Base-by-base conservation (phyloP, 2,797 vertebrate genomes). In the Propithecus deckenii region DNA sequence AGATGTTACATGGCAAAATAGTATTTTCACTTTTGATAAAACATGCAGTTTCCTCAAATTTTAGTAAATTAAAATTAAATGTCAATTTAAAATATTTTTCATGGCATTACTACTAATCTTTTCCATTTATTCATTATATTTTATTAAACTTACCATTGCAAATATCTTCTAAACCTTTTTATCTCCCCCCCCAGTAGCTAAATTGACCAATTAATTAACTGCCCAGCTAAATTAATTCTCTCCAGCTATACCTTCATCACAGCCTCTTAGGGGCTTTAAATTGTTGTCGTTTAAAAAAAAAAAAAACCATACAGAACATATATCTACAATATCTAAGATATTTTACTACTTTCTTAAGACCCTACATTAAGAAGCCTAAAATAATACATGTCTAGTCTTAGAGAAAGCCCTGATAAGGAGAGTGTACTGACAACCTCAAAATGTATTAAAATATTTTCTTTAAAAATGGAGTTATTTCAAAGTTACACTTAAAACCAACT, bases 51-150 rank as follows among this genome's bases (percentile, higher is more conserved):
- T 67, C 15, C 6, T 41, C 52, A 78, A 89, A 67, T 46, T 46
- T 85, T 88, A 86, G 8, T 91, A 90, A 91, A 67, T 74, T 61
- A 88, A 96, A 91, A 87, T 57, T 96, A 20, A 74, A 67, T 65
- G n/a, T 18, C 43, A 78, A 78, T 23, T 83, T 84, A 61, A 86
- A 50, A 6, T 86, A 65, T 74, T 87, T 86, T 67, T 92, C 41
- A 95, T 84, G 28, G n/a, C 57, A 86, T 76, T 91, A 50, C 30
- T 65, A 81, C 32, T 96, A 78, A 28, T 86, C 25, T 30, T 94
- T 92, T 92, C n/a, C n/a, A 92, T 71, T 79, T 81, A 83, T 55
- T 91, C 30, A 63, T 6, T 89, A 78, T 75, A 43, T 80, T 90
- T 94, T 48, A 91, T 75, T 89, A 95, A 93, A 80, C 0, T 67